A percentile compares a stretch with the other conserved stretches of the same genome.
Conservation (phyloP, 2,113 vertebrate species). For the Dolichotis patagonum region DNA sequence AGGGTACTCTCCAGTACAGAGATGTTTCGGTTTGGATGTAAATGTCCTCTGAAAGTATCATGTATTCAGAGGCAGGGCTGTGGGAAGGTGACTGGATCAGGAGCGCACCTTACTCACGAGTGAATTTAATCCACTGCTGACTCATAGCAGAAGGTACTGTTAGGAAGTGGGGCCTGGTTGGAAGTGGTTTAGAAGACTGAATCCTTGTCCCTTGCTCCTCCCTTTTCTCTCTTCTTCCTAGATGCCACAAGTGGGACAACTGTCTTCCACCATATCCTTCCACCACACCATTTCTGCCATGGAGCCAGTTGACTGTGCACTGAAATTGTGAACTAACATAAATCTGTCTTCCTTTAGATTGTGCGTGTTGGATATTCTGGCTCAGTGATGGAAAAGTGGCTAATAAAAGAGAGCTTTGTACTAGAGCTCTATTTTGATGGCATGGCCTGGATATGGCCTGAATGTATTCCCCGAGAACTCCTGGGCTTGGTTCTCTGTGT, state of each 20-base stretch:
- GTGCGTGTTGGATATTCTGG: not conserved
- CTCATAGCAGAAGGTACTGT: not conserved
- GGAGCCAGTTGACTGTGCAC: not conserved
- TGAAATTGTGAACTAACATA: not conserved
- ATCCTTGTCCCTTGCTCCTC: not conserved
- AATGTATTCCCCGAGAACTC: too few species aligned
- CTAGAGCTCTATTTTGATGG: too few species aligned
- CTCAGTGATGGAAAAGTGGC: not conserved
- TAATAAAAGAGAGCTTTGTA: not conserved
- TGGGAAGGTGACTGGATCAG: not conserved
- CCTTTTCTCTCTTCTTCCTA: not conserved
- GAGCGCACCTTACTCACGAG: not conserved
- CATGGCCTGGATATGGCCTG: not conserved
- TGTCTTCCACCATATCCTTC: not conserved
- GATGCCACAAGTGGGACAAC: not conserved
- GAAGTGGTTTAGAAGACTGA: not conserved
- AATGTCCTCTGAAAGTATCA: not conserved
- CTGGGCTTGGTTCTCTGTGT: not conserved
- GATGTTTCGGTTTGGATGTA: not conserved
- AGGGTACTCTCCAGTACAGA: not conserved
- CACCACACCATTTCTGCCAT: not conserved
- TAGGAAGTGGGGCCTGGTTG: not conserved
- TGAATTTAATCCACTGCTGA: not conserved
- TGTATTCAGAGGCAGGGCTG: not conserved
- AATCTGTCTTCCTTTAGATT: not conserved